phyloP scores from a whole-genome alignment of 2,888 invertebrate genomes.

The Boloria selene region DNA sequence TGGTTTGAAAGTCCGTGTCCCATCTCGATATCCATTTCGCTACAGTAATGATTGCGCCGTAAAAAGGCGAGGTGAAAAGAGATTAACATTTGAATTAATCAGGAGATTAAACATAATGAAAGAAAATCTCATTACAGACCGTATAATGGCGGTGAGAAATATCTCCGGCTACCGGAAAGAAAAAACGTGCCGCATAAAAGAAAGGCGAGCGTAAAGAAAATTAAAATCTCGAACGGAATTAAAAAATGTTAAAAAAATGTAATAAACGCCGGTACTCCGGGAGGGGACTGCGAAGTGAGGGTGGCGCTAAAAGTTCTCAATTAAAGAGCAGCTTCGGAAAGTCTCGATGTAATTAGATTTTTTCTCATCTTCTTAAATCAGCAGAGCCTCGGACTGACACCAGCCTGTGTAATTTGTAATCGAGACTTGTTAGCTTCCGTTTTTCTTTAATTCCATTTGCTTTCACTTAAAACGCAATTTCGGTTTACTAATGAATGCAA shows the following conservation, averaged over 20 bases:
- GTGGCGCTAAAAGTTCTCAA: constrained; percentile 70
- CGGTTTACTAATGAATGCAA: constrained; percentile 19
- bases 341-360: constrained; percentile 79
- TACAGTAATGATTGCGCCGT: constrained; percentile 65
- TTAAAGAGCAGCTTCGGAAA: constrained; percentile 75
- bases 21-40: constrained; percentile 64
- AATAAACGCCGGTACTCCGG: constrained; percentile 75
- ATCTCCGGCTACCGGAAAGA: constrained; percentile 66
- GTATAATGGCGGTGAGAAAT: constrained; percentile 81
- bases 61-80: constrained; percentile 75
- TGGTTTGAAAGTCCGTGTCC: constrained; percentile 59
- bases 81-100: constrained; percentile 83
- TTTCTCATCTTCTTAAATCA: constrained; percentile 77
- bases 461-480: constrained; percentile 13
- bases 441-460: constrained; percentile 70
- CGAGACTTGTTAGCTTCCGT: constrained; percentile 77
- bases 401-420: constrained; percentile 79
- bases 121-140: constrained; percentile 81
- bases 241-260: constrained; percentile 81
- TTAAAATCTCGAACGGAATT: constrained; percentile 80
- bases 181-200: constrained; percentile 67
- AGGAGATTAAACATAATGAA: constrained; percentile 83
- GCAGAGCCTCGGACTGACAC: constrained; percentile 67
- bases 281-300: constrained; percentile 72
- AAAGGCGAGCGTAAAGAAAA: constrained; percentile 78